These are phyloP conservation scores for Andrena trimmerana DNA, from an alignment of 2,888 invertebrate species.

Conservation along the genomic window DNA sequence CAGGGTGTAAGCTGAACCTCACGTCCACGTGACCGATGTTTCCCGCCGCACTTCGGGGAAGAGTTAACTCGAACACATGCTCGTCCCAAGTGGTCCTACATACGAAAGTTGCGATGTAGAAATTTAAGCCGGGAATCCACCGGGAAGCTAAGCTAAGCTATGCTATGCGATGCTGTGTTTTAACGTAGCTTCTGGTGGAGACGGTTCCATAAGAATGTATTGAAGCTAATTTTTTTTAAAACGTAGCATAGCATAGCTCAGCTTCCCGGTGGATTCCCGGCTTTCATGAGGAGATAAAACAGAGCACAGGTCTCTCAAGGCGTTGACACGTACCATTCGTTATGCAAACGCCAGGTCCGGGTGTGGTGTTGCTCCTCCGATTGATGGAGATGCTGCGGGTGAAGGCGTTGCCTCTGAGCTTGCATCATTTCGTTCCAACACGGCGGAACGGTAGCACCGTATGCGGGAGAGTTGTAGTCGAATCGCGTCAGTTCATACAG, in stretches of 20 bases:
- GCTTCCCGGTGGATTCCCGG: no score
- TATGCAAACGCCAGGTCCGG: constrained; percentile 95
- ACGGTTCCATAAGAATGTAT: no score
- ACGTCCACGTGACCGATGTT: constrained; percentile 96
- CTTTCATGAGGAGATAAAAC: background rate
- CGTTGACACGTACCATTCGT: constrained; percentile 88
- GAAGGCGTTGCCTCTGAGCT: constrained; percentile 94
- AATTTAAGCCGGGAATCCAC: background rate
- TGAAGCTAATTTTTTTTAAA: no score
- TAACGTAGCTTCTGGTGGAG: no score
- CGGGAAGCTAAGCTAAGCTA: no score
- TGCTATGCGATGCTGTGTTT: no score
- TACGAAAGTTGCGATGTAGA: constrained; percentile 15
- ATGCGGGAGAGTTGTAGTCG: constrained; percentile 89
- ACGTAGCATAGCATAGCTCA: no score
- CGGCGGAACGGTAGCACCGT: constrained; percentile 95
- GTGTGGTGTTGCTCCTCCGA: constrained; percentile 90
- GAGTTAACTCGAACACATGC: constrained; percentile 94
- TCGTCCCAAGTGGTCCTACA: constrained; percentile 93
- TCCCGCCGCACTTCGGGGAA: constrained; percentile 89
- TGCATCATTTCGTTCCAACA: constrained; percentile 98
- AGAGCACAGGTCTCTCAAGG: background rate
- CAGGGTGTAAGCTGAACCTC: constrained; percentile 92
- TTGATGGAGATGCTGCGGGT: constrained; percentile 92
- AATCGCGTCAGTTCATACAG: constrained; percentile 92